Percentiles rank a stretch among this genome's conserved stretches.
Evolutionary conservation across 2,113 vertebrate genomes (phyloP).

Genomic region (Otocyon megalotis): DNA sequence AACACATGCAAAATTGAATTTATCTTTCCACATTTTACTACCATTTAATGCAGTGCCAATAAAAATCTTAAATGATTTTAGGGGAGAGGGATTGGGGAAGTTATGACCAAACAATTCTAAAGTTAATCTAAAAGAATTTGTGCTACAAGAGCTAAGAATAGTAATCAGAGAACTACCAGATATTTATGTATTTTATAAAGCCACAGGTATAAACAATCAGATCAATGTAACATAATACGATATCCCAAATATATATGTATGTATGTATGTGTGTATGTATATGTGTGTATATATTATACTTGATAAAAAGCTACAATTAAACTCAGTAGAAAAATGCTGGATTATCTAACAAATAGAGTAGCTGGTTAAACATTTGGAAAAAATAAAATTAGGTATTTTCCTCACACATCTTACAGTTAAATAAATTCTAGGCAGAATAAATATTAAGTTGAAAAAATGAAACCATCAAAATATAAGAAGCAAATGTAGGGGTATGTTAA

Average conservation of each 20-base stretch:
- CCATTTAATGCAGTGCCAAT: neutral
- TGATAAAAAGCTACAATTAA: neutral
- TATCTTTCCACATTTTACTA: neutral
- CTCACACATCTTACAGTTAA: neutral
- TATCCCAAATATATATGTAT: neutral
- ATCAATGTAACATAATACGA: neutral
- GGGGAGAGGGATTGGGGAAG: neutral
- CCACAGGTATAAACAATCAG: neutral
- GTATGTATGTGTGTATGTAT: neutral
- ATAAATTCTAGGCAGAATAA: slow-evolving; percentile 26
- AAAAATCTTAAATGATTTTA: slow-evolving; percentile 6
- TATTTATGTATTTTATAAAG: slow-evolving; percentile 50
- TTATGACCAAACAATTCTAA: neutral
- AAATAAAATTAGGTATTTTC: neutral
- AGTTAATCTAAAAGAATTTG: slow-evolving; percentile 14
- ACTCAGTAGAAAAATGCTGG: neutral
- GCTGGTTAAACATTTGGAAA: neutral
- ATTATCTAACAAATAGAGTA: slow-evolving; percentile 13
- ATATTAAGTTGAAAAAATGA: slow-evolving; percentile 40
- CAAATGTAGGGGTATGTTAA: neutral
- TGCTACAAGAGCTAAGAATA: neutral
- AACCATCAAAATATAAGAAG: neutral
- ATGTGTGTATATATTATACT: neutral
- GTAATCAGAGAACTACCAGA: neutral
- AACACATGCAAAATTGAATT: neutral